phyloP scores from a whole-genome alignment of 2,888 invertebrate species.

The Leptothorax acervorum region DNA sequence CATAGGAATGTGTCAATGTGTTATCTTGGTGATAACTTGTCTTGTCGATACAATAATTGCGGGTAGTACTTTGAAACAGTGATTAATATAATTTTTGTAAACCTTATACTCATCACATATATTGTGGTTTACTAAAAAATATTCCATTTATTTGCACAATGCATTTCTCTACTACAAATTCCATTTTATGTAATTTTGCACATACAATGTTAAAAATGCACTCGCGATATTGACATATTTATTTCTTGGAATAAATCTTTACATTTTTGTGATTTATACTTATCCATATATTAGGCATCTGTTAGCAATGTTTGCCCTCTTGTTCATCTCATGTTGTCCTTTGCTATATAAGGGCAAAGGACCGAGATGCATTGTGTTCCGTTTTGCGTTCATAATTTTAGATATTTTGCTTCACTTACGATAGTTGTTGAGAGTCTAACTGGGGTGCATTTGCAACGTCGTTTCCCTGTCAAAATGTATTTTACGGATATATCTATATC shows the following conservation, averaged over 20 bases:
- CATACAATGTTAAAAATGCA: constrained; percentile 2
- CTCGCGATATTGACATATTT: constrained; percentile 31
- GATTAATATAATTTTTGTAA: constrained; percentile 73
- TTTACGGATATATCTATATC: constrained; percentile 64
- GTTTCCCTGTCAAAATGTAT: constrained; percentile 73
- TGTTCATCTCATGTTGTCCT: constrained; percentile 53
- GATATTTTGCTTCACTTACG: constrained; percentile 81
- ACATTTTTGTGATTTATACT: constrained; percentile 4
- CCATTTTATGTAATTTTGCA: constrained; percentile 7
- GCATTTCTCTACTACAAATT: constrained; percentile 66
- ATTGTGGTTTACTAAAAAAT: constrained; percentile 63
- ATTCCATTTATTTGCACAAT: constrained; percentile 67
- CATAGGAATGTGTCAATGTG: constrained; percentile 70
- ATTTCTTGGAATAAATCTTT: constrained; percentile 14
- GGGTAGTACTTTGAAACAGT: constrained; percentile 55
- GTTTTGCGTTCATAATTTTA: constrained; percentile 78
- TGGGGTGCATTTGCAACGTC: constrained; percentile 86
- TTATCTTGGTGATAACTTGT: constrained; percentile 64
- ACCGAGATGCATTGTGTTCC: constrained; percentile 77
- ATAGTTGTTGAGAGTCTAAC: constrained; percentile 83
- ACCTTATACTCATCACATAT: constrained; percentile 68
- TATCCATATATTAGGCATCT: not conserved
- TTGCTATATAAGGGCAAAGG: constrained; percentile 44
- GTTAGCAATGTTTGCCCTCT: constrained; percentile 61
- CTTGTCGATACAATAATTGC: constrained; percentile 57